A percentile compares a stretch with the other conserved stretches of the same genome.
These are phyloP conservation scores for Drosophila bifasciata DNA, from an alignment of 1,140 invertebrate genomes.

Conservation along the genomic window DNA sequence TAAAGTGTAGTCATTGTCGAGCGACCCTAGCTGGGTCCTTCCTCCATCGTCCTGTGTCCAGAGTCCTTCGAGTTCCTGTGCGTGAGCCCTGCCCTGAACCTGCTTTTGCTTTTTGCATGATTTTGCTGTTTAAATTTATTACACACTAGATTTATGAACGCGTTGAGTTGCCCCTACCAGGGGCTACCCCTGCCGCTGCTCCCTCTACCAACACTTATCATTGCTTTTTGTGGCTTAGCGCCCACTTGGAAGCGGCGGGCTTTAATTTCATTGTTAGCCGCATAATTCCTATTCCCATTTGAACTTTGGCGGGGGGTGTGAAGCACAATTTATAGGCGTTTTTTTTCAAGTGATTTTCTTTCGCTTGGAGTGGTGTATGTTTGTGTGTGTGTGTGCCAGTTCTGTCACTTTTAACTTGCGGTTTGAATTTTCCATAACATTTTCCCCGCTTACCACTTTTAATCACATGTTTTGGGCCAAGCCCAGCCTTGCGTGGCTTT, in stretches of 20 bases:
- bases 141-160: conserved; percentile 79
- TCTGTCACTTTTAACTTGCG: conserved; percentile 67
- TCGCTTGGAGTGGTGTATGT: conserved; percentile 47
- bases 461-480: conserved; percentile 57
- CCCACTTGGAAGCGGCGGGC: not conserved
- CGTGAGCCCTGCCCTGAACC: conserved; percentile 42
- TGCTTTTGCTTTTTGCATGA: conserved; percentile 74
- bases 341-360: conserved; percentile 78
- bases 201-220: conserved; percentile 56
- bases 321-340: conserved; percentile 63
- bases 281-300: conserved; percentile 20
- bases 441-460: conserved; percentile 20
- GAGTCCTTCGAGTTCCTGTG: conserved; percentile 12
- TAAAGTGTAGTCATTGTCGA: conserved; percentile 78
- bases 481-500: conserved; percentile 60
- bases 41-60: conserved; percentile 28
- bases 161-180: conserved; percentile 60
- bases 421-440: conserved; percentile 44
- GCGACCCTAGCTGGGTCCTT: conserved; percentile 1
- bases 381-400: conserved; percentile 56
- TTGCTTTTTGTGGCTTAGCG: conserved; percentile 58
- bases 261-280: conserved; percentile 61
- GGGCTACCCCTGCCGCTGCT: not conserved
- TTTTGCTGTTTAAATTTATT: conserved; percentile 80
- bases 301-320: conserved; percentile 47